phyloP scores from a whole-genome alignment of 2,113 vertebrate species.

The Mus musculus region GRCm39 chr3:38315501-38316000 shows the following conservation, averaged over 20 bases:
- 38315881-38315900: slow-evolving; percentile 65
- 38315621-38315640: background rate
- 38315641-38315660: background rate
- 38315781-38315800: background rate
- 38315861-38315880: slow-evolving; percentile 66
- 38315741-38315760: background rate
- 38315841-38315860: slow-evolving; percentile 55
- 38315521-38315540: background rate
- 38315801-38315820: background rate
- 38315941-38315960: slow-evolving; percentile 63
- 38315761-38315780: background rate
- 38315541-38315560: background rate
- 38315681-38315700: background rate
- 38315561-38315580: background rate
- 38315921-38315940: slow-evolving; percentile 50
- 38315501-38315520: background rate
- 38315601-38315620: background rate
- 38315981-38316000: slow-evolving; percentile 27
- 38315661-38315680: background rate
- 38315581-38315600: background rate
- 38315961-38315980: slow-evolving; percentile 33
- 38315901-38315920: slow-evolving; percentile 60
- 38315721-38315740: background rate
- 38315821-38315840: slow-evolving; percentile 7
- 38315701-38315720: accelerated